Evolutionary conservation across 2,113 vertebrate species (phyloP).

Genomic region (Misgurnus anguillicaudatus): DNA sequence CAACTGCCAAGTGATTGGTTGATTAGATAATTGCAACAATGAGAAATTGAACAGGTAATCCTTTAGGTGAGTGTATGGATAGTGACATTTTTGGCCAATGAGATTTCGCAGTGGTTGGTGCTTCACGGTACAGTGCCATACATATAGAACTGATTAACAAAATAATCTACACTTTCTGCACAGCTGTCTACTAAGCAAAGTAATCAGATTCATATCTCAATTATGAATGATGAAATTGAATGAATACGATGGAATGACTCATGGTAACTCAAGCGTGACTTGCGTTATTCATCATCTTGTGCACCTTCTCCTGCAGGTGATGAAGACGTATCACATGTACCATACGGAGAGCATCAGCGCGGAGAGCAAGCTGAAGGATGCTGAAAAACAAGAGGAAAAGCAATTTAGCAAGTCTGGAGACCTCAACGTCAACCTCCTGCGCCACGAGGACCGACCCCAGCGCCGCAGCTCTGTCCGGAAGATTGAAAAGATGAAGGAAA

Average conservation of each 20-base stretch:
- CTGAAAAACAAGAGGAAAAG: slow-evolving; percentile 97
- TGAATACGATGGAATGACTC: too few species aligned
- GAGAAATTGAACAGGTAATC: too few species aligned
- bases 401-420: slow-evolving; percentile 93
- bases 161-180: neutral
- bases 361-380: slow-evolving; percentile 96
- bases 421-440: slow-evolving; percentile 83
- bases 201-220: too few species aligned
- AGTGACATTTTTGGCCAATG: too few species aligned
- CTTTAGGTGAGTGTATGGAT: too few species aligned
- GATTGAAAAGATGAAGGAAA: slow-evolving; percentile 85
- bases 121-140: too few species aligned
- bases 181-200: neutral
- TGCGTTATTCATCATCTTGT: neutral
- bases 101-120: too few species aligned
- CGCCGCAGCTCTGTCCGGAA: slow-evolving; percentile 95
- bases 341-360: slow-evolving; percentile 93
- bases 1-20: too few species aligned
- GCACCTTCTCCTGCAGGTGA: slow-evolving; percentile 79
- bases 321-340: slow-evolving; percentile 99
- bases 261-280: neutral
- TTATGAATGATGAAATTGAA: too few species aligned
- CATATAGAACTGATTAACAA: neutral
- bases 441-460: slow-evolving; percentile 90
- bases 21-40: too few species aligned